Base-by-base conservation (phyloP, 1,140 invertebrate genomes). In the Hycleus cichorii region DNA sequence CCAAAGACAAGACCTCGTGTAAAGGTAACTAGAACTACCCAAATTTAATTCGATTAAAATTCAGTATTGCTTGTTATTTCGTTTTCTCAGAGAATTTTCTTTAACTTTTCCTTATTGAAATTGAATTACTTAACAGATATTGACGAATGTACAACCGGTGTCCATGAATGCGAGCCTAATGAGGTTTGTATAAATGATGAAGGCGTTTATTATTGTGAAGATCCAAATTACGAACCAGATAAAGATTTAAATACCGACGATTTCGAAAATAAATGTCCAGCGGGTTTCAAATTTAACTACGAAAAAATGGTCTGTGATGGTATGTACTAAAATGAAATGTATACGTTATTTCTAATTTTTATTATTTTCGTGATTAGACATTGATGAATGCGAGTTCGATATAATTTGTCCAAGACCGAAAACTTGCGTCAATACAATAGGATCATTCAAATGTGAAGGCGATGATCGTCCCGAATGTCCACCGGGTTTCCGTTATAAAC, bases 61-160 rank as follows among this genome's bases (percentile, higher is more conserved):
- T 18, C 18, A 18, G 18, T 18, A 18, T 18, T 18, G 18, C 1
- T 18, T 18, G 18, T 18, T 18, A 18, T 18, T 18, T 18, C 18
- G 18, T 18, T 18, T 12, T 12, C 12, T 12, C 12, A 1, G 12
- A 12, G 12, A 12, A 12, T 12, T 12, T 12, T 12, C 12, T 1
- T 12, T 12, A 12, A 12, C 0, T 12, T 12, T 12, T 18, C 18
- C 1, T 18, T 18, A 18, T 18, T 18, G 18, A 39, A 50, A 42
- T 11, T n/a, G 9, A 12, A 44, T 45, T 25, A 27, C 11, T 10
- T 38, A 58, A n/a, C 50, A 71, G 72, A 72, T 67, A 72, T 74
- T 42, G 80, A 93, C 68, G 90, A 93, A 74, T 94, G 91, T 64
- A 73, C 76, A 2, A 75, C 81, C 38, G 77, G 75, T 1, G 77